Evolutionary conservation across 2,888 invertebrate genomes (phyloP).

Genomic region (Branchellion lobata): DNA sequence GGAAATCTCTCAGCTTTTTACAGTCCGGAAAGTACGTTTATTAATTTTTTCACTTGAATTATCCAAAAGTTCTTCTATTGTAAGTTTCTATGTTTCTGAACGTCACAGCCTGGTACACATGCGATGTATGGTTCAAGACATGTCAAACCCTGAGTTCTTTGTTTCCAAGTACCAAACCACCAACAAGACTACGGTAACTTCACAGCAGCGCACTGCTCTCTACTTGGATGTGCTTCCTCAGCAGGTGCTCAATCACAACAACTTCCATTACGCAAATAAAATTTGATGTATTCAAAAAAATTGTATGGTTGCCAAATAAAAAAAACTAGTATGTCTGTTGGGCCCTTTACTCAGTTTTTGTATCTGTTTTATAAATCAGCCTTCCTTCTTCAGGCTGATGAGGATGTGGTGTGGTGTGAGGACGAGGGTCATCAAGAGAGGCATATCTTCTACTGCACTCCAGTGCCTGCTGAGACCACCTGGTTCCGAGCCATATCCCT

Average conservation of each 20-base stretch:
- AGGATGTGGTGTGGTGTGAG: background rate
- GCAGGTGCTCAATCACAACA: no score
- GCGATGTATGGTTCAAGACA: constrained; percentile 8
- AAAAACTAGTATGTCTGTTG: no score
- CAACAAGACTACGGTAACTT: background rate
- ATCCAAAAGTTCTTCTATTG: no score
- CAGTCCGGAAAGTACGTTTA: background rate
- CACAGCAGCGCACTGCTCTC: background rate
- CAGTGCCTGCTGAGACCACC: background rate
- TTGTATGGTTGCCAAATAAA: no score
- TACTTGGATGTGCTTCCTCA: no score
- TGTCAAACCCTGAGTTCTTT: background rate
- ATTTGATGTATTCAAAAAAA: no score
- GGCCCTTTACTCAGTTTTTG: no score
- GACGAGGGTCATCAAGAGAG: background rate
- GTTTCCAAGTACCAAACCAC: background rate
- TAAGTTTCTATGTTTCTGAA: no score
- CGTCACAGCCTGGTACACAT: constrained; percentile 8
- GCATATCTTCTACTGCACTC: constrained; percentile 1
- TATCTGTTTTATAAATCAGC: no score
- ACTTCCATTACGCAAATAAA: no score
- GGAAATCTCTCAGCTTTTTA: background rate
- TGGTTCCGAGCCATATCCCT: background rate
- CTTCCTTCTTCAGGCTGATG: no score
- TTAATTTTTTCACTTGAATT: no score